Evolutionary conservation across 1,140 invertebrate species (phyloP), one percentile per base, ranked within the genome.

Genomic region (Bombus affinis): DNA sequence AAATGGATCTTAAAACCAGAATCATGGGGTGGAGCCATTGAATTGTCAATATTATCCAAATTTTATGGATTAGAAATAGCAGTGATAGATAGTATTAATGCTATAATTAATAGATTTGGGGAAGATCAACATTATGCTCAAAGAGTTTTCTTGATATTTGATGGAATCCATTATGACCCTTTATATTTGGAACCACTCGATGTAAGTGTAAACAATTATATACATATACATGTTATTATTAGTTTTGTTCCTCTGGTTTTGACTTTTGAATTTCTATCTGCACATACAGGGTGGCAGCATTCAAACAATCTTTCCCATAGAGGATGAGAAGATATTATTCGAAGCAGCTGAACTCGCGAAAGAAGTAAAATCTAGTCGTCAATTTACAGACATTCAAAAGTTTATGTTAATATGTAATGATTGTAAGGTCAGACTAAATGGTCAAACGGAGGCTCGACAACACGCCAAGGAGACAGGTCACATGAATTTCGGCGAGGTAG

Each of bases 101-200:
- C 97, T 47, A 97, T 98, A 83, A 98, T 99, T 57, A 98, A 99
- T 93, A 96, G 98, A 91, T 99, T 99, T 95, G 99, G 99, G 10
- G 98, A 99, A 95, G 98, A 99, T 95, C 97, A 98, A 92, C 96
- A 97, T 91, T 99, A 98, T 93, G 95, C 96, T 35, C 95, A 98
- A 73, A 95, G 98, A 92, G 98, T 99, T 22, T 98, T 99, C 93
- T 95, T 99, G 4, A 96, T 99, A 73, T 99, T 99, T 94, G 98
- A 99, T 95, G 99, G 99, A 37, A 98, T 99, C 84, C 99, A 99
- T 95, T 99, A 99, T 94, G 99, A 99, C 95, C 98, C 98, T 2
- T 94, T 99, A 2, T 98, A 98, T 92, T 96, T 99, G 93, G 98
- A 99, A 95, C 96, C 96, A 0, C 92, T 95, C 80, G 95, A 96